These are phyloP conservation scores for Molossus molossus DNA, from an alignment of 2,797 vertebrate species.

Conservation along the genomic window DNA sequence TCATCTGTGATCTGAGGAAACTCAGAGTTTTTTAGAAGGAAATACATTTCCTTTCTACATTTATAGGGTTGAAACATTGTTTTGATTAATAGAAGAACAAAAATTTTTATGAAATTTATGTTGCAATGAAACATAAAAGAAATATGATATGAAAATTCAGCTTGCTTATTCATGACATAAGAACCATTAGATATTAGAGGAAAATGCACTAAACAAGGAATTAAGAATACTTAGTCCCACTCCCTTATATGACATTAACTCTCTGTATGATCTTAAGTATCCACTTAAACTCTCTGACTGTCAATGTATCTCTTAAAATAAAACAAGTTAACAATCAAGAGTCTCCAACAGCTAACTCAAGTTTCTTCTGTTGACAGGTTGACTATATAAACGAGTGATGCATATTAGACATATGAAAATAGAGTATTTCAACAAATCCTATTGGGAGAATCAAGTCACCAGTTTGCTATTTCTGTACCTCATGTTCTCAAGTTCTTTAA, in stretches of 20 bases:
- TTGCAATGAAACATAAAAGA: slow-evolving; percentile 10
- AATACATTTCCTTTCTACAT: background rate
- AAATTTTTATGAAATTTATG: background rate
- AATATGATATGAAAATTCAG: background rate
- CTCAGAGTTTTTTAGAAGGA: slow-evolving; percentile 3
- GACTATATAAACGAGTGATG: slow-evolving; percentile 36
- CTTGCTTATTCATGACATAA: background rate
- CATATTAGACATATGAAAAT: background rate
- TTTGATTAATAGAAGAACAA: slow-evolving; percentile 2
- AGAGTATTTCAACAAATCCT: background rate
- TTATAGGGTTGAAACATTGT: background rate
- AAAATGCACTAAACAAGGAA: background rate
- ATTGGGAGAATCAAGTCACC: background rate
- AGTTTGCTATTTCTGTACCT: background rate
- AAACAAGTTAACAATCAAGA: slow-evolving; percentile 62
- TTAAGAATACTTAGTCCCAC: background rate
- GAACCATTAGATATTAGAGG: background rate
- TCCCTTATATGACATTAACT: background rate
- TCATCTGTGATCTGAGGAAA: background rate
- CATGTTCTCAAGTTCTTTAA: background rate
- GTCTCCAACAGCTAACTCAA: slow-evolving; percentile 40
- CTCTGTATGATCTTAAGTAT: slow-evolving; percentile 8
- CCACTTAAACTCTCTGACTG: slow-evolving; percentile 58
- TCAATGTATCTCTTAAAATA: slow-evolving; percentile 75
- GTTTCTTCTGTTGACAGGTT: background rate